Evolutionary conservation across 2,113 vertebrate genomes (phyloP).

Genomic region (Tylochromis polylepis): DNA sequence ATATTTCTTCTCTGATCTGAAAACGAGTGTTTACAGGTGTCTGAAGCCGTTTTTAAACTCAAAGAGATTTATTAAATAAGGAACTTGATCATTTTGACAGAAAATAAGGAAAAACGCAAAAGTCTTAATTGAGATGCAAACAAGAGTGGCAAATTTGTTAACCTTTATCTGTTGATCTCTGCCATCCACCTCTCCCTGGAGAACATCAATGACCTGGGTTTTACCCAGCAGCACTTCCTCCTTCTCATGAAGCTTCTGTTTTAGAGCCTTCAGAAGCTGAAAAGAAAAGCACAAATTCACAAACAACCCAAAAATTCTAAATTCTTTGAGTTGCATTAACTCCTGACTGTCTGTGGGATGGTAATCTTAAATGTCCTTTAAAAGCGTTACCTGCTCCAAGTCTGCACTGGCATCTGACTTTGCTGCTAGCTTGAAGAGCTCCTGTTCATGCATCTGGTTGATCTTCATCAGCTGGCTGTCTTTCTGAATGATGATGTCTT

Average conservation of each 20-base stretch:
- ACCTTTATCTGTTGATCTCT: slow-evolving; percentile 80
- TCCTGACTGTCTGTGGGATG: neutral
- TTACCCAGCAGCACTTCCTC: slow-evolving; percentile 87
- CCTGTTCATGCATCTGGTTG: slow-evolving; percentile 82
- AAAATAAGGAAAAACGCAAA: neutral
- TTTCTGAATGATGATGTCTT: slow-evolving; percentile 84
- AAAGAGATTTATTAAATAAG: neutral
- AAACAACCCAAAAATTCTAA: neutral
- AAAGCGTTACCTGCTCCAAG: slow-evolving; percentile 79
- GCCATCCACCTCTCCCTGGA: slow-evolving; percentile 83
- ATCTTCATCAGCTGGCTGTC: slow-evolving; percentile 74
- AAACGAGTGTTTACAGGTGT: neutral
- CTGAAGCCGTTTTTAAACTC: neutral
- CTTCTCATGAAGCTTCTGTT: slow-evolving; percentile 89
- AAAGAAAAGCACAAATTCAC: neutral
- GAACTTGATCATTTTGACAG: neutral
- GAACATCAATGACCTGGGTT: slow-evolving; percentile 85
- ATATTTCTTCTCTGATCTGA: neutral
- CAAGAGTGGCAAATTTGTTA: neutral
- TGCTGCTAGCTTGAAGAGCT: slow-evolving; percentile 83
- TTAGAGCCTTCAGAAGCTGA: slow-evolving; percentile 82
- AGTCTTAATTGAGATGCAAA: neutral
- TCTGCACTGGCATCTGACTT: slow-evolving; percentile 87
- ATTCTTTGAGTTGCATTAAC: neutral
- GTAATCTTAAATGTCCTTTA: neutral